Percentiles rank a stretch among this genome's conserved stretches.
phyloP scores from a whole-genome alignment of 2,888 invertebrate species.

The Monopis laevigella region DNA sequence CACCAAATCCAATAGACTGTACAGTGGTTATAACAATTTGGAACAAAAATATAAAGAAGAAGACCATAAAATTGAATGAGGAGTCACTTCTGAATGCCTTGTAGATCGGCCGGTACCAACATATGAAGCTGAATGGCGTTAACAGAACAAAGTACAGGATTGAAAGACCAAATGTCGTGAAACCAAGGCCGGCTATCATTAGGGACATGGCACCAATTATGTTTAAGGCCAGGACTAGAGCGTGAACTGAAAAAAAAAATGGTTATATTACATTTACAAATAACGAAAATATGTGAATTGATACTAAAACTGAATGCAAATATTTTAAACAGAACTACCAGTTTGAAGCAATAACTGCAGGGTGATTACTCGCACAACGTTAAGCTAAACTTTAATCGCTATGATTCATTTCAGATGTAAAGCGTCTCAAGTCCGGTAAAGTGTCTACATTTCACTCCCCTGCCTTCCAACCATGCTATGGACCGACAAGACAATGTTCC shows the following conservation, averaged over 20 bases:
- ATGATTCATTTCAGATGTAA: too few species aligned
- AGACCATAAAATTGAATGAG: conserved; percentile 99
- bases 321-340: too few species aligned
- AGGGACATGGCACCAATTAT: conserved; percentile 86
- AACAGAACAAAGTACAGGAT: conserved; percentile 90
- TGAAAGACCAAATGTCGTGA: conserved; percentile 85
- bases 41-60: conserved; percentile 98
- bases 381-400: too few species aligned
- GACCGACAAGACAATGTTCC: too few species aligned
- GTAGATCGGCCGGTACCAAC: conserved; percentile 99
- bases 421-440: too few species aligned
- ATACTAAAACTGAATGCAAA: too few species aligned
- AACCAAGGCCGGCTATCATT: conserved; percentile 69
- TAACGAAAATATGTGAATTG: conserved; percentile 9
- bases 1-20: conserved; percentile 87
- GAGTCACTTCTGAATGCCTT: conserved; percentile 99
- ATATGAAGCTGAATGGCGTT: conserved; percentile 96
- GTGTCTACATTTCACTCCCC: too few species aligned
- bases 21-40: conserved; percentile 90
- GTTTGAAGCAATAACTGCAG: too few species aligned
- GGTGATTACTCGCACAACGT: too few species aligned
- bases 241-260: conserved; percentile 79
- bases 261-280: conserved; percentile 4
- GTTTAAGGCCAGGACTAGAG: conserved; percentile 85
- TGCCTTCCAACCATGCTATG: too few species aligned